These are phyloP conservation scores for Drosophila serrata DNA, from an alignment of 1,140 invertebrate genomes.

Conservation along the genomic window DNA sequence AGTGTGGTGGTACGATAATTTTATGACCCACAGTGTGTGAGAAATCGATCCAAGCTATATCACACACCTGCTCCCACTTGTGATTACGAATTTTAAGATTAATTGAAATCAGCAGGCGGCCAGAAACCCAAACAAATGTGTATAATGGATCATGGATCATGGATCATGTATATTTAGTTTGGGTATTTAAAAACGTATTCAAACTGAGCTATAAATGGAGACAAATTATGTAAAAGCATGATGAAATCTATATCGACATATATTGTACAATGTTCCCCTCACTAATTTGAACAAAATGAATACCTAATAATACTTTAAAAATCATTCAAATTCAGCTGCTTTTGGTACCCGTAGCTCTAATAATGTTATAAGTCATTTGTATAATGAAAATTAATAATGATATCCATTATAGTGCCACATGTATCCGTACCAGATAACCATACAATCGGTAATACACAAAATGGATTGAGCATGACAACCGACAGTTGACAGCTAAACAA, in stretches of 20 bases:
- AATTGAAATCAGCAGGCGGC: conserved; percentile 52
- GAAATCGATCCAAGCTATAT: conserved; percentile 15
- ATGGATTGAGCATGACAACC: conserved; percentile 67
- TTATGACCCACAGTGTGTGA: conserved; percentile 14
- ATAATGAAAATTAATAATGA: conserved; percentile 46
- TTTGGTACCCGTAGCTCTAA: conserved; percentile 1
- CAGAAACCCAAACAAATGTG: conserved; percentile 51
- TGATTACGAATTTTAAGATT: conserved; percentile 66
- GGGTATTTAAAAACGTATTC: conserved; percentile 16
- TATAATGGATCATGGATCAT: neutral
- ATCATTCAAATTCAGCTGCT: neutral
- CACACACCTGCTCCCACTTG: conserved; percentile 52
- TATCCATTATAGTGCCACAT: conserved; percentile 34
- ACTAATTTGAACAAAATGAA: neutral
- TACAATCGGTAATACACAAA: conserved; percentile 48
- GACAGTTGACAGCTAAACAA: conserved; percentile 74
- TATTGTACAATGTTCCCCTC: neutral
- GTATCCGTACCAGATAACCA: conserved; percentile 26
- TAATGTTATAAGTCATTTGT: conserved; percentile 37
- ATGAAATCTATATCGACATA: neutral
- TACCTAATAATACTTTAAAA: neutral
- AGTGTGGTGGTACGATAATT: conserved; percentile 68
- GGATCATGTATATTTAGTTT: too few species aligned
- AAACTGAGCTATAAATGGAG: neutral
- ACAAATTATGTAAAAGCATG: neutral